Conservation (phyloP, 2,797 vertebrate genomes). For the Anguilla marmorata region DNA sequence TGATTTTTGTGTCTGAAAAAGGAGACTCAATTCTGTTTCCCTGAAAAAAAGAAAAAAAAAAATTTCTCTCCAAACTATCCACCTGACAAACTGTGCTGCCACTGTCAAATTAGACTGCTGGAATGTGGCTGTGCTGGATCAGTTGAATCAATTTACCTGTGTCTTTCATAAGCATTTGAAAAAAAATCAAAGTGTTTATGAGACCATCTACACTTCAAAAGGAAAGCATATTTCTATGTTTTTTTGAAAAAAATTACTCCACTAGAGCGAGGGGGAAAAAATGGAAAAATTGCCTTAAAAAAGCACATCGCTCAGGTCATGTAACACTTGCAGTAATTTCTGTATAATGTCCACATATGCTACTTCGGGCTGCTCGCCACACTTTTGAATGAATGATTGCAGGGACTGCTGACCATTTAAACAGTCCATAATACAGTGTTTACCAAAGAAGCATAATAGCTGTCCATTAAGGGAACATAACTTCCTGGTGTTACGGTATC, state of each 20-base stretch:
- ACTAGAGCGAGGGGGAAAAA: neutral
- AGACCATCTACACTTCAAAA: conserved; percentile 1
- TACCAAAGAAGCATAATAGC: neutral
- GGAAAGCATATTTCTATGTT: neutral
- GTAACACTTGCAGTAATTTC: neutral
- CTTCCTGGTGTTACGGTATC: neutral
- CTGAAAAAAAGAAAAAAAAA: neutral
- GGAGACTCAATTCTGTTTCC: neutral
- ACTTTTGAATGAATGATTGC: neutral
- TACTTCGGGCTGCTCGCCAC: neutral
- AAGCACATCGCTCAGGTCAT: neutral
- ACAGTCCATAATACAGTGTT: neutral
- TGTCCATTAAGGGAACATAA: neutral
- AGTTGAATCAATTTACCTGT: neutral
- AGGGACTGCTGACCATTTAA: neutral
- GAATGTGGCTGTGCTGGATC: neutral
- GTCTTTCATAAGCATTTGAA: conserved; percentile 3
- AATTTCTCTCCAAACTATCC: neutral
- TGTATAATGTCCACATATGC: neutral
- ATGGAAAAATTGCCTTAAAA: neutral
- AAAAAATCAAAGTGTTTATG: conserved; percentile 12
- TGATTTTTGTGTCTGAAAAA: neutral
- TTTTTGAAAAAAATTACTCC: neutral
- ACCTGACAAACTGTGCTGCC: neutral
- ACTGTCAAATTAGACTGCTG: neutral